A percentile compares a stretch with the other conserved stretches of the same genome.
Conservation (phyloP, 2,113 vertebrate genomes). For the Urocitellus parryii region DNA sequence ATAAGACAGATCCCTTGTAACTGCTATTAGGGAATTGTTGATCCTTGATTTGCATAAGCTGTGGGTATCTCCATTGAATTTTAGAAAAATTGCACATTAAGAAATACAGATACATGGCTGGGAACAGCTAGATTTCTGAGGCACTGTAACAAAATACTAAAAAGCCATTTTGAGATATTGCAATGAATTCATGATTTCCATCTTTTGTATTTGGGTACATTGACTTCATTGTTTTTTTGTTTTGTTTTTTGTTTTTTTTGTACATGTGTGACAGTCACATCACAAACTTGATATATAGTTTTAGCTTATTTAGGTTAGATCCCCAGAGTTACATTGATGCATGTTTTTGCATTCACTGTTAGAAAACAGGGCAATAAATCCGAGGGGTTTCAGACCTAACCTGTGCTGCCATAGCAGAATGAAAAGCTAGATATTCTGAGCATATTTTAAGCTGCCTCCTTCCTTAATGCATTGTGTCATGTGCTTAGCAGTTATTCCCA, state of each 20-base stretch:
- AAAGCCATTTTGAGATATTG: not conserved
- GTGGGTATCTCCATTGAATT: conserved; percentile 51
- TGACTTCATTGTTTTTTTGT: conserved; percentile 9
- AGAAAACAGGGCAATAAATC: conserved; percentile 68
- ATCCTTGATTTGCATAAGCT: conserved; percentile 61
- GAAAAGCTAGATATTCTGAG: conserved; percentile 65
- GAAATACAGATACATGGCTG: not conserved
- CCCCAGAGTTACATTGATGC: conserved; percentile 22
- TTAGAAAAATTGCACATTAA: conserved; percentile 22
- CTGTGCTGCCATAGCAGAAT: conserved; percentile 57
- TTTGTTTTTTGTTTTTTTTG: too few species aligned
- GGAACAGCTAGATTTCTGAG: not conserved
- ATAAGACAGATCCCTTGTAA: not conserved
- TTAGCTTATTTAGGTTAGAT: conserved; percentile 43
- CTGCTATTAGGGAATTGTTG: not conserved
- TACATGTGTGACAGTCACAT: not conserved
- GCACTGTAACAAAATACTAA: not conserved
- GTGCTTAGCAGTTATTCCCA: conserved; percentile 59
- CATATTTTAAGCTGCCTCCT: conserved; percentile 71
- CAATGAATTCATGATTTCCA: conserved; percentile 23
- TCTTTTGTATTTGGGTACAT: conserved; percentile 26
- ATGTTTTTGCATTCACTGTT: conserved; percentile 63
- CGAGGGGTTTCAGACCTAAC: conserved; percentile 61
- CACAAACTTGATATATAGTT: conserved; percentile 19
- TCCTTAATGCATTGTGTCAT: conserved; percentile 71